These are phyloP conservation scores for Drosophila anomalata DNA, from an alignment of 2,888 invertebrate species.

Conservation along the genomic window DNA sequence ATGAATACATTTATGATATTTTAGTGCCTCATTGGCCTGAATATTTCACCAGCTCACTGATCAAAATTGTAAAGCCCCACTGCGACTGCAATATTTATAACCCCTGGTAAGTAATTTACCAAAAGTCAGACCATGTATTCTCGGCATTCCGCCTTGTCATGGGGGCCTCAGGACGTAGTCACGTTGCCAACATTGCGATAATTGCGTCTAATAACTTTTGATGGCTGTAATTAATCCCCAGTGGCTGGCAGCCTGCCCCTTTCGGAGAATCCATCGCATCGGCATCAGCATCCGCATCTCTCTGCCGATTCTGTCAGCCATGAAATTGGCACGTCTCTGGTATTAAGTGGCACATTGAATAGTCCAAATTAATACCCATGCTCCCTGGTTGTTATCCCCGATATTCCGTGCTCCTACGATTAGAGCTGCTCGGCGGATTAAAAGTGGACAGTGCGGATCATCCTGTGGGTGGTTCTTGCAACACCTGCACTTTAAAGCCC, in stretches of 20 bases:
- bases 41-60: background rate
- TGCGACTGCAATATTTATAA: background rate
- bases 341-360: constrained; percentile 78
- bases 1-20: constrained; percentile 1
- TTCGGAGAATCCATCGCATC: background rate
- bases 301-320: constrained; percentile 70
- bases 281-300: constrained; percentile 32
- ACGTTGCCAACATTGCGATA: constrained; percentile 72
- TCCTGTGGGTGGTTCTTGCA: background rate
- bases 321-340: constrained; percentile 79
- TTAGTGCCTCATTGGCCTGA: background rate
- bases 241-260: constrained; percentile 49
- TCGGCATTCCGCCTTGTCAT: constrained; percentile 10
- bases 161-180: constrained; percentile 16
- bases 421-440: constrained; percentile 12
- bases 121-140: background rate
- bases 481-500: constrained; percentile 1
- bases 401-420: background rate
- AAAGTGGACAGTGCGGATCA: background rate
- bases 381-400: constrained; percentile 35
- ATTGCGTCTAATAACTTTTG: constrained; percentile 80
- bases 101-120: background rate
- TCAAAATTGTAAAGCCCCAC: constrained; percentile 2
- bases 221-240: constrained; percentile 78
- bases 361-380: constrained; percentile 72